These are phyloP conservation scores for Eulacestoma nigropectus DNA, from an alignment of 2,113 vertebrate species.

Conservation along the genomic window DNA sequence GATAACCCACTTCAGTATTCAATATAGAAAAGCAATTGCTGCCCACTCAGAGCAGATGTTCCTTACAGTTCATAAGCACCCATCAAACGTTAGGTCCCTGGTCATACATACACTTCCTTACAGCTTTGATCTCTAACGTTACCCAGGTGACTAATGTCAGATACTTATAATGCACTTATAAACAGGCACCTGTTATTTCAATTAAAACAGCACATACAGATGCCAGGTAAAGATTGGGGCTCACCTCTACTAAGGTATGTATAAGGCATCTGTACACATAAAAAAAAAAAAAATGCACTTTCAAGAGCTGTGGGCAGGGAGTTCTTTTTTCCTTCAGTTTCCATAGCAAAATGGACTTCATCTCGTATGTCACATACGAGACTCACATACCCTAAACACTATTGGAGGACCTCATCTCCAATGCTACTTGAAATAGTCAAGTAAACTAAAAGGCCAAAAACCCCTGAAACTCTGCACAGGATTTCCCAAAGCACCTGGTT, in stretches of 20 bases:
- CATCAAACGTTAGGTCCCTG: background rate
- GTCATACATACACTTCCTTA: background rate
- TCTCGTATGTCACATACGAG: background rate
- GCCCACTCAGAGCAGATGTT: slow-evolving; percentile 11
- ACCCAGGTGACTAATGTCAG: background rate
- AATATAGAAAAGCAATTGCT: slow-evolving; percentile 34
- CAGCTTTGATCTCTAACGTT: slow-evolving; percentile 32
- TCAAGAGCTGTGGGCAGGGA: background rate
- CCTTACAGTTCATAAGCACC: slow-evolving; percentile 1
- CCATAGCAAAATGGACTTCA: background rate
- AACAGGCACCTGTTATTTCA: background rate
- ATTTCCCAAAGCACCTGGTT: background rate
- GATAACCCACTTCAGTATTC: slow-evolving; percentile 6
- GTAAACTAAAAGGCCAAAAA: background rate
- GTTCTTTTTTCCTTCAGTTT: background rate
- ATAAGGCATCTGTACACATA: background rate
- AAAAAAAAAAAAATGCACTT: background rate
- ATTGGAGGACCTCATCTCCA: background rate
- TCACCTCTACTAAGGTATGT: background rate
- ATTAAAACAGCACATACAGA: background rate
- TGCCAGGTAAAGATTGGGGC: background rate
- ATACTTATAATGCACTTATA: background rate
- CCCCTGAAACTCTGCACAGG: background rate
- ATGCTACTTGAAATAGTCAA: background rate
- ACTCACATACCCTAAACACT: background rate